Base-by-base conservation (phyloP, 2,113 vertebrate species). In the Ariopsis seemanni region DNA sequence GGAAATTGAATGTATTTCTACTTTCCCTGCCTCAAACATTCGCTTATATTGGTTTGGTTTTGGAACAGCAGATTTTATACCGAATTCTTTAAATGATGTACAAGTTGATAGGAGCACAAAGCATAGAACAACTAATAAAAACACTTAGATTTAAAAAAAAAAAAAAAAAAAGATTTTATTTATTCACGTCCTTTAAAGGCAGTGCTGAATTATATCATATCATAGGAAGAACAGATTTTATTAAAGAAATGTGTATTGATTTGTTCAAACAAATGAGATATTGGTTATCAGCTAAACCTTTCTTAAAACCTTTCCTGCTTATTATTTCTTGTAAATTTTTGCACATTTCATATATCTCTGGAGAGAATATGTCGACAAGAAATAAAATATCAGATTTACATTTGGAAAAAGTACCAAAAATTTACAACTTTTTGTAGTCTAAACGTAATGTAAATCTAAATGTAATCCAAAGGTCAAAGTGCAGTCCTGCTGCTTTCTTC, bases 1-100 rank as follows among this genome's bases (percentile, higher is more conserved):
- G 62, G 85, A 92, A 86, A 79, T 55, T 92, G 87, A 91, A 90
- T 90, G 58, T 72, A 84, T 84, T 82, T 87, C 57, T 83, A 52
- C 30, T 22, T 85, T 60, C 8, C 69, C 34, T 79, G 52, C 79
- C 53, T 60, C 27, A 48, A 12, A 48, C 0, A 82, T 7, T 12
- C 12, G 14, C 7, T 55, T 79, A 2, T 55, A 78, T 55, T 9
- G 1, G 20, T 62, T 42, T 25, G 17, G 5, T 82, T 62, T 48
- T 5, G 58, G 57, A 22, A 25, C 42, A 9, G 57, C 10, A 25
- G 50, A 17, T 85, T 74, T 75, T 22, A 75, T 71, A 34, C 4
- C 22, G 18, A 52, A 55, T 25, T 53, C 34, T 25, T 57, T 6
- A 18, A 78, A 11, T 53, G 50, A 63, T 25, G 1, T 75, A 25